A percentile compares a stretch with the other conserved stretches of the same genome.
Evolutionary conservation across 2,113 vertebrate genomes (phyloP).

Genomic region (Setophaga petechia): DNA sequence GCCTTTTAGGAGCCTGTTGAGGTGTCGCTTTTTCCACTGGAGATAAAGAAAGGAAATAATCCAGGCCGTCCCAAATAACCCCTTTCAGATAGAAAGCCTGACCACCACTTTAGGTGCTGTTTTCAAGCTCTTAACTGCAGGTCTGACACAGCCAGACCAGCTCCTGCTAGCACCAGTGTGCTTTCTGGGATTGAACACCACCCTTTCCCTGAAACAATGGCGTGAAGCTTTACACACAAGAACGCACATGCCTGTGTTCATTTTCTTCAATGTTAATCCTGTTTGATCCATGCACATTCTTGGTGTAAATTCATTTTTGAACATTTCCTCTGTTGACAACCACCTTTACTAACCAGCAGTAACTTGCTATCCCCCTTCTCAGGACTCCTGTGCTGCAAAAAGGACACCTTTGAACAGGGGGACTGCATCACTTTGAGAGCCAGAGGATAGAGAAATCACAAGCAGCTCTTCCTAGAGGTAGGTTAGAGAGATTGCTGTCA

Average conservation of each 20-base stretch:
- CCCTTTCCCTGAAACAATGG: neutral
- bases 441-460: neutral
- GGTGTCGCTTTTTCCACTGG: neutral
- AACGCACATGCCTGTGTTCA: neutral
- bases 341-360: neutral
- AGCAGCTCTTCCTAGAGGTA: neutral
- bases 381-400: neutral
- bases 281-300: neutral
- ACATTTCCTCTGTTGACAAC: neutral
- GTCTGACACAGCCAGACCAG: neutral
- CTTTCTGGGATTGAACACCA: neutral
- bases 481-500: neutral
- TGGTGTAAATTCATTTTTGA: neutral
- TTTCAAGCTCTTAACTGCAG: neutral
- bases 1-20: neutral
- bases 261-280: neutral
- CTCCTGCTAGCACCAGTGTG: neutral
- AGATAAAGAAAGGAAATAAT: neutral
- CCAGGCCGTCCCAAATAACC: neutral
- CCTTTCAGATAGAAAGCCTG: neutral
- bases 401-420: neutral
- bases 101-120: neutral
- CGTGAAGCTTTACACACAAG: neutral
- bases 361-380: neutral
- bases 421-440: neutral